A percentile compares a stretch with the other conserved stretches of the same genome.
Evolutionary conservation across 2,113 vertebrate species (phyloP).

Genomic region (Petromus typicus): DNA sequence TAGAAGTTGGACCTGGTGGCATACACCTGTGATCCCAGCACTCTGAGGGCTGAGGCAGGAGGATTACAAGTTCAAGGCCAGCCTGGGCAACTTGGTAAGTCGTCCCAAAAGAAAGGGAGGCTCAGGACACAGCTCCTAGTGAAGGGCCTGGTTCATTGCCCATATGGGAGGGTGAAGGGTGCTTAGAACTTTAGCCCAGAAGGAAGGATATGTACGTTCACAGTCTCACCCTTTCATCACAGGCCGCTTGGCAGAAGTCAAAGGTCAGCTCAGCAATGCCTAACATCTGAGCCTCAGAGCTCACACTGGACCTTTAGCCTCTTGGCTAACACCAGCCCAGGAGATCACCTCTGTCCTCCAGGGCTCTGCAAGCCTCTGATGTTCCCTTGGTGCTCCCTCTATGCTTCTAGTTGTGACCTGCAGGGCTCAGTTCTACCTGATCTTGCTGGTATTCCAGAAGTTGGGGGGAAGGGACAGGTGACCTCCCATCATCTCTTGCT

Average conservation of each 20-base stretch:
- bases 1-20: background rate
- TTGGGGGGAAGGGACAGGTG: rapidly evolving
- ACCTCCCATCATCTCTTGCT: background rate
- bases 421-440: background rate
- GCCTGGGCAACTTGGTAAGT: background rate
- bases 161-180: background rate
- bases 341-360: background rate
- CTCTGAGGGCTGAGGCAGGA: background rate
- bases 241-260: background rate
- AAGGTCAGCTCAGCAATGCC: background rate
- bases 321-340: background rate
- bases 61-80: background rate
- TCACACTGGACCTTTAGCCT: background rate
- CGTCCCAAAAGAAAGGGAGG: background rate
- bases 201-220: background rate
- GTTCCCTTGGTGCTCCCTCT: background rate
- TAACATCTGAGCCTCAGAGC: background rate
- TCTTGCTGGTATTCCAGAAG: background rate
- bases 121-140: background rate
- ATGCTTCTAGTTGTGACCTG: too few relatives aligned
- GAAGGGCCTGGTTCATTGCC: background rate
- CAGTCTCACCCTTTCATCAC: background rate
- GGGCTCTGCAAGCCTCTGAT: background rate
- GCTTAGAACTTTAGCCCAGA: background rate
- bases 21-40: background rate